Evolutionary conservation across 2,888 invertebrate species (phyloP).

Genomic region (Epirrhoe tristata): DNA sequence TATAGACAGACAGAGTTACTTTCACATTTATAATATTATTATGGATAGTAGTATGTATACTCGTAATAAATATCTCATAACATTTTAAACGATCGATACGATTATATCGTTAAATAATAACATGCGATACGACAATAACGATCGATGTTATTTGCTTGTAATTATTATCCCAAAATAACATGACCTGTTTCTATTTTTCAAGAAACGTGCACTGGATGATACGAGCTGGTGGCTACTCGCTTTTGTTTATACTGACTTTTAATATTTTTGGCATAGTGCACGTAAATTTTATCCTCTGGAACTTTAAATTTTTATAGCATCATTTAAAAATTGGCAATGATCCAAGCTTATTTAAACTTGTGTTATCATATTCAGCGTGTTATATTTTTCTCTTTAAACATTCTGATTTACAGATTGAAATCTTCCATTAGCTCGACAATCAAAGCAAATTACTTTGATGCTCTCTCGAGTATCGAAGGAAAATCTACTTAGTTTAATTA

Average conservation of each 20-base stretch:
- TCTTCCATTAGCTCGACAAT: slow-evolving; percentile 24
- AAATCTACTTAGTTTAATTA: slow-evolving; percentile 44
- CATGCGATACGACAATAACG: no score
- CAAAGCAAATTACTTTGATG: slow-evolving; percentile 31
- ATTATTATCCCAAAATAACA: background rate
- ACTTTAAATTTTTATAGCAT: slow-evolving; percentile 77
- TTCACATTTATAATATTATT: no score
- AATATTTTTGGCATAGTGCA: slow-evolving; percentile 70
- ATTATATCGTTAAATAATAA: no score
- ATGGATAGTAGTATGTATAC: no score
- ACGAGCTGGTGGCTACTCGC: slow-evolving; percentile 27
- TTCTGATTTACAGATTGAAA: slow-evolving; percentile 9
- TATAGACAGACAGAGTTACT: no score
- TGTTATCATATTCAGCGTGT: slow-evolving; percentile 68
- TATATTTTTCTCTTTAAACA: slow-evolving; percentile 47
- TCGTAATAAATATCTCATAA: no score
- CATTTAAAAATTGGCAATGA: slow-evolving; percentile 70
- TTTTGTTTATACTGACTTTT: slow-evolving; percentile 65
- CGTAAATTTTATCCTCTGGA: slow-evolving; percentile 70
- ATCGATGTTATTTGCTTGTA: background rate
- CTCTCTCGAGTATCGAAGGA: slow-evolving; percentile 22
- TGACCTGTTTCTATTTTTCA: slow-evolving; percentile 25
- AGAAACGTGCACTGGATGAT: slow-evolving; percentile 24
- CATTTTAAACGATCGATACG: no score
- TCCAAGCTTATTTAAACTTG: slow-evolving; percentile 69